These are phyloP conservation scores for Formica selysi DNA, from an alignment of 1,140 invertebrate genomes.

Conservation along the genomic window DNA sequence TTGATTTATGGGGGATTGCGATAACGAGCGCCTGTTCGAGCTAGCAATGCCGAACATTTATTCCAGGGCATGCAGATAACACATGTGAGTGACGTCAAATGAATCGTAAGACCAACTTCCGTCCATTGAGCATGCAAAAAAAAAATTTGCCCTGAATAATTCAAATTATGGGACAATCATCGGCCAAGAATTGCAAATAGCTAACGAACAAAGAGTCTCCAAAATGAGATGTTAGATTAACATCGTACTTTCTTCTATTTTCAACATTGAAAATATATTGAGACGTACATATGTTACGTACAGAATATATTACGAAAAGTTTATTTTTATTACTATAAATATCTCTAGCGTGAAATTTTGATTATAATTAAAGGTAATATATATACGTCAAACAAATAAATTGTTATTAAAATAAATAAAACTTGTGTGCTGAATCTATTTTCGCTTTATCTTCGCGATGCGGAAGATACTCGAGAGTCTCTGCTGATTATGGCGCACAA, in stretches of 20 bases:
- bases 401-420: neutral
- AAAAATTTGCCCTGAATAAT: slow-evolving; percentile 31
- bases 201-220: neutral
- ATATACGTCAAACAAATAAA: neutral
- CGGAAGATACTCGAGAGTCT: slow-evolving; percentile 4
- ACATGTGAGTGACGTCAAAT: slow-evolving; percentile 57
- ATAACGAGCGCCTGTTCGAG: slow-evolving; percentile 30
- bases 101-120: slow-evolving; percentile 57
- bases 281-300: neutral
- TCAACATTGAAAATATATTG: neutral
- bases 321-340: neutral
- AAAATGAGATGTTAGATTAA: neutral
- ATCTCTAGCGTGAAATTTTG: neutral
- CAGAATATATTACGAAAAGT: neutral
- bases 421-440: neutral
- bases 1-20: slow-evolving; percentile 30
- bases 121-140: slow-evolving; percentile 57
- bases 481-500: slow-evolving; percentile 5
- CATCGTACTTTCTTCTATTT: neutral
- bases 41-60: slow-evolving; percentile 13
- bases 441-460: slow-evolving; percentile 41
- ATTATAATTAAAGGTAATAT: neutral
- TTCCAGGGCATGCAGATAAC: slow-evolving; percentile 36
- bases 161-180: neutral
- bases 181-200: neutral